Evolutionary conservation across 23 tunicate species (phyloP), one percentile per base, ranked within the genome.

Genomic region (Halocynthia roretzi): DNA sequence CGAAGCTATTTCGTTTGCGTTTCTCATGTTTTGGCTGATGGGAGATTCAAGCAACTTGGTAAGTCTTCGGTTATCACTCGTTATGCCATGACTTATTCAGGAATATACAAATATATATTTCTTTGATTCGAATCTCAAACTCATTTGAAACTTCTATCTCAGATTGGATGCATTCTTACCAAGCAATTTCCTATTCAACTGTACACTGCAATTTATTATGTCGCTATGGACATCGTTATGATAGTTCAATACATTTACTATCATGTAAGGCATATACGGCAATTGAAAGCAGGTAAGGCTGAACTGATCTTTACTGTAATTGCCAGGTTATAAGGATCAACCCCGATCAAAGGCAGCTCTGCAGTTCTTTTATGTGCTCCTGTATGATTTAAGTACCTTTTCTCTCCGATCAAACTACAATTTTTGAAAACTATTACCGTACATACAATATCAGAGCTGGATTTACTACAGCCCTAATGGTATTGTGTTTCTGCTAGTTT

Each of bases 121-220:
- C 17, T 58, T 14, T 58, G 63, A 14, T 14, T 58, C 63, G n/a
- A 58, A 58, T 58, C n/a, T 58, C 64, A 58, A 17, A 58, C 64
- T n/a, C 64, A 58, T 18, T 18, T 60, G 9, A 8, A 9, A 10
- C 14, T 78, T 64, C 7, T 51, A 7, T 78, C 70, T 23, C 63
- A 92, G 98, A 80, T 88, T 52, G 99, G 99, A 6, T 94, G 99
- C 73, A n/a, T 94, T 77, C 81, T 94, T 44, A 94, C 92, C 5
- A 61, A 84, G 8, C 99, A 94, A 58, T 85, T 94, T 71, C 96
- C 99, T 8, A 80, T 94, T 44, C 99, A 94, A 84, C 81, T 85
- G 63, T 80, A 82, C 79, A 94, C 99, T 6, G 87, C 99, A 21
- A 71, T 88, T 52, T 94, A 94, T 56, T 94, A 94, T 70, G 99